These are phyloP conservation scores for Cotesia chilonis DNA, from an alignment of 1,140 invertebrate genomes.

Conservation along the genomic window DNA sequence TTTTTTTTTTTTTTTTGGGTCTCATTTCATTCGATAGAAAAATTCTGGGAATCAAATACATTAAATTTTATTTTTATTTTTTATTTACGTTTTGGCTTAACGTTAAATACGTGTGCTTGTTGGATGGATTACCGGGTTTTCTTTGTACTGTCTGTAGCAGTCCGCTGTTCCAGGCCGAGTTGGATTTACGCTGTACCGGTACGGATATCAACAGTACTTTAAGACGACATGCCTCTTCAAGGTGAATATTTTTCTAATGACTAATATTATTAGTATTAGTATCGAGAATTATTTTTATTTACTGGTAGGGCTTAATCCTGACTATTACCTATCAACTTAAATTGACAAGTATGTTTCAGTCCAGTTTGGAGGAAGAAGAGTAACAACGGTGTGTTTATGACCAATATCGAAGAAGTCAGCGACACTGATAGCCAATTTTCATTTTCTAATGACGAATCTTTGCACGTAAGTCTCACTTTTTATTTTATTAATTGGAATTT, in stretches of 20 bases:
- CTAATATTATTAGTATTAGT: neutral
- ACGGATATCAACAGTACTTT: constrained; percentile 54
- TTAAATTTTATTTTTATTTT: constrained; percentile 2
- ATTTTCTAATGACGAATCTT: constrained; percentile 60
- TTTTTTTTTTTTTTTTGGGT: too few relatives aligned
- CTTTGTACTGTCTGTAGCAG: constrained; percentile 59
- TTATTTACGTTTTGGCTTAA: constrained; percentile 14
- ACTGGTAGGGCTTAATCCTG: neutral
- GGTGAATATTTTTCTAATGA: constrained; percentile 52
- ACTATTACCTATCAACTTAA: neutral
- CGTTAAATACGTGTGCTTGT: neutral
- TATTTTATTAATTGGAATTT: neutral
- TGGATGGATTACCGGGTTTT: constrained; percentile 21
- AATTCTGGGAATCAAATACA: neutral
- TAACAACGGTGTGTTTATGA: constrained; percentile 61
- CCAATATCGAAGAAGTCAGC: constrained; percentile 58
- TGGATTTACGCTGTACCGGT: constrained; percentile 60
- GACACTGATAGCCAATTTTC: constrained; percentile 63
- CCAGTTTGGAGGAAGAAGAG: constrained; percentile 65
- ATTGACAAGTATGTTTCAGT: constrained; percentile 58
- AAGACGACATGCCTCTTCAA: constrained; percentile 55
- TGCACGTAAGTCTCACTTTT: constrained; percentile 53
- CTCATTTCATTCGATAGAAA: too few relatives aligned
- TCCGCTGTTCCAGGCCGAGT: constrained; percentile 60
- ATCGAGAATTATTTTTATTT: neutral